Percentiles rank a stretch among this genome's conserved stretches.
These are phyloP conservation scores for Strongylocentrotus purpuratus DNA, from an alignment of 35 echinoderm and acorn worm species.

Conservation along the genomic window DNA sequence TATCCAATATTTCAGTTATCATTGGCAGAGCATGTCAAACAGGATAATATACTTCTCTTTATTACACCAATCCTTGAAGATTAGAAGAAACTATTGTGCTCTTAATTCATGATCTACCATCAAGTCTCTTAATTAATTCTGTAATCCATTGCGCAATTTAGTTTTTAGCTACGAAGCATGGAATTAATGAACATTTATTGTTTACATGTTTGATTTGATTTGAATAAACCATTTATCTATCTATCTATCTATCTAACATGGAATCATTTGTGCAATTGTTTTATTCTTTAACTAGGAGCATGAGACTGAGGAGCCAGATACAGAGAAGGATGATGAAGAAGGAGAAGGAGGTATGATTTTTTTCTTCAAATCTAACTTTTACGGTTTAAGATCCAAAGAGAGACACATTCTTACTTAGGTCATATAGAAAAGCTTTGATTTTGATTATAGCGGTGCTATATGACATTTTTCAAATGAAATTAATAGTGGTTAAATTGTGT, in stretches of 20 bases:
- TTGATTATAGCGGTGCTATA: not conserved
- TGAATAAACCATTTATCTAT: no score
- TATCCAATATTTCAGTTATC: not conserved
- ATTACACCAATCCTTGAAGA: no score
- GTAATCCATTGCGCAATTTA: no score
- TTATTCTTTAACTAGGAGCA: slow-evolving; percentile 68
- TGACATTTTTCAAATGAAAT: not conserved
- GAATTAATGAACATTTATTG: no score
- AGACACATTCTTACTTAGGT: not conserved
- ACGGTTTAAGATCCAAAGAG: not conserved
- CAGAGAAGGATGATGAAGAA: slow-evolving; percentile 89
- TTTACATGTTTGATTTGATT: no score
- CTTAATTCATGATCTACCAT: not conserved
- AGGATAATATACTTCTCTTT: no score
- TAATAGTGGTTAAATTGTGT: not conserved
- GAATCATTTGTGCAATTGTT: not conserved
- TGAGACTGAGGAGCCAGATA: slow-evolving; percentile 81
- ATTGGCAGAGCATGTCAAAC: not conserved
- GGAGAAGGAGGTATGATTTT: slow-evolving; percentile 86
- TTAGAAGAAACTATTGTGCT: not conserved
- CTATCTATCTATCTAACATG: no score
- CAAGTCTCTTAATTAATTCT: slow-evolving; percentile 25
- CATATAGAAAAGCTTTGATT: not conserved
- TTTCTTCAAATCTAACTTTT: not conserved
- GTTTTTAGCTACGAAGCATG: no score